Evolutionary conservation across 2,888 invertebrate genomes (phyloP).

Genomic region (Sesamia inferens): DNA sequence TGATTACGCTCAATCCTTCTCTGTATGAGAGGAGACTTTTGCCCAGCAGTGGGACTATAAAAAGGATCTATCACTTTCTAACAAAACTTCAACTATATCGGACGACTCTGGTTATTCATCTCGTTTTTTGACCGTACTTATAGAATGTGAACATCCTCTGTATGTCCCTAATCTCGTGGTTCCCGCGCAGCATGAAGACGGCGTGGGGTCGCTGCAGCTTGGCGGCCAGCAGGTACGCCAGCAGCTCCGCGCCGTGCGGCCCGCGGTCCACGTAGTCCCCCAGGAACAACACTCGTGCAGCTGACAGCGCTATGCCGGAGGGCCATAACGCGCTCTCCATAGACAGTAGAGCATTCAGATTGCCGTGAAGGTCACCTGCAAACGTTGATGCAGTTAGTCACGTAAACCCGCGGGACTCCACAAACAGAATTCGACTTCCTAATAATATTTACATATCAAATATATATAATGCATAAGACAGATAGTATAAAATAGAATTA

Average conservation of each 20-base stretch:
- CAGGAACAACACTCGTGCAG: slow-evolving; percentile 92
- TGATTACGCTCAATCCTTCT: too few relatives aligned
- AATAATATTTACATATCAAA: not conserved
- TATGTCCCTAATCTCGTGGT: slow-evolving; percentile 93
- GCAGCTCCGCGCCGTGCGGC: slow-evolving; percentile 91
- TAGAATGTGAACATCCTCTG: slow-evolving; percentile 94
- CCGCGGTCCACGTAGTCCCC: slow-evolving; percentile 95
- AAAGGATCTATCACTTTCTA: too few relatives aligned
- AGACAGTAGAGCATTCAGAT: slow-evolving; percentile 91
- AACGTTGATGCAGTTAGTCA: not conserved
- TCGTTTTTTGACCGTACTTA: slow-evolving; percentile 79
- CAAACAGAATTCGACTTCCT: not conserved
- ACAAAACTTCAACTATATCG: too few relatives aligned
- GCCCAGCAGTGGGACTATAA: too few relatives aligned
- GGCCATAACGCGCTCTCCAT: slow-evolving; percentile 93
- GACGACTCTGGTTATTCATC: too few relatives aligned
- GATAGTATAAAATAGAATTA: not conserved
- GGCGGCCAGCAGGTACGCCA: slow-evolving; percentile 92
- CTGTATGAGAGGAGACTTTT: too few relatives aligned
- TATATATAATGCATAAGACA: not conserved
- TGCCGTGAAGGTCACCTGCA: slow-evolving; percentile 94
- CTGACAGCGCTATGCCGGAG: slow-evolving; percentile 91
- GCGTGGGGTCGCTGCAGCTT: slow-evolving; percentile 92
- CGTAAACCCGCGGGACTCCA: too few relatives aligned
- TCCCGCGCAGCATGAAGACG: slow-evolving; percentile 92